Percentiles rank a stretch among this genome's conserved stretches.
phyloP scores from a whole-genome alignment of 2,888 invertebrate genomes.

The Nymphalis c-album region DNA sequence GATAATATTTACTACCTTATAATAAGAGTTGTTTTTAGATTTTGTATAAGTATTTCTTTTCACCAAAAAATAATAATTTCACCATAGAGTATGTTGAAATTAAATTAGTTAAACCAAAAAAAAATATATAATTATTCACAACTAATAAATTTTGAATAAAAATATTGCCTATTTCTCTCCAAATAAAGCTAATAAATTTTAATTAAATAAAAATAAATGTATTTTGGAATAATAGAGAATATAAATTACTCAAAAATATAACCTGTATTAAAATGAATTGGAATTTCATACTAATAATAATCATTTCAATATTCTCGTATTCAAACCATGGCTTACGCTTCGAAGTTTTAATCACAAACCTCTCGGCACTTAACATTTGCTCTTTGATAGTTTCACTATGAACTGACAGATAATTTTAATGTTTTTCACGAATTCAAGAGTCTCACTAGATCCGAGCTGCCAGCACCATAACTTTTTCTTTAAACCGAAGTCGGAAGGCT shows the following conservation, averaged over 20 bases:
- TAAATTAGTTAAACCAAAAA: too few relatives aligned
- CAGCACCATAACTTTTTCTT: constrained; percentile 60
- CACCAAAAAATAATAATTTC: too few relatives aligned
- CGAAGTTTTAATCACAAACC: constrained; percentile 25
- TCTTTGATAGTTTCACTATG: constrained; percentile 33
- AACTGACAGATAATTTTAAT: constrained; percentile 30
- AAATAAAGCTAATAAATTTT: too few relatives aligned
- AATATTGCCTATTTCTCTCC: too few relatives aligned
- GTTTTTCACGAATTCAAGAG: constrained; percentile 28
- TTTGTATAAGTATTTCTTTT: too few relatives aligned
- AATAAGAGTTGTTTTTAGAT: too few relatives aligned
- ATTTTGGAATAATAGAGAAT: neutral
- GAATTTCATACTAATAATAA: neutral
- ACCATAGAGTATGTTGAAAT: too few relatives aligned
- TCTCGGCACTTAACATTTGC: constrained; percentile 28
- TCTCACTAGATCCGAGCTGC: constrained; percentile 29
- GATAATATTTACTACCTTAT: too few relatives aligned
- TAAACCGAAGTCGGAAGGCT: constrained; percentile 55
- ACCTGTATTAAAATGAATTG: neutral
- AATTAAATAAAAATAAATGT: too few relatives aligned
- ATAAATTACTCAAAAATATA: neutral
- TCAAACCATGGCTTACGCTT: neutral
- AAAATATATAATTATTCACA: too few relatives aligned
- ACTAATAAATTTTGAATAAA: too few relatives aligned
- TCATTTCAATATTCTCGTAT: neutral